Evolutionary conservation across 2,888 invertebrate genomes (phyloP), one percentile per base, ranked within the genome.

Genomic region (Chrysolina haemoptera): DNA sequence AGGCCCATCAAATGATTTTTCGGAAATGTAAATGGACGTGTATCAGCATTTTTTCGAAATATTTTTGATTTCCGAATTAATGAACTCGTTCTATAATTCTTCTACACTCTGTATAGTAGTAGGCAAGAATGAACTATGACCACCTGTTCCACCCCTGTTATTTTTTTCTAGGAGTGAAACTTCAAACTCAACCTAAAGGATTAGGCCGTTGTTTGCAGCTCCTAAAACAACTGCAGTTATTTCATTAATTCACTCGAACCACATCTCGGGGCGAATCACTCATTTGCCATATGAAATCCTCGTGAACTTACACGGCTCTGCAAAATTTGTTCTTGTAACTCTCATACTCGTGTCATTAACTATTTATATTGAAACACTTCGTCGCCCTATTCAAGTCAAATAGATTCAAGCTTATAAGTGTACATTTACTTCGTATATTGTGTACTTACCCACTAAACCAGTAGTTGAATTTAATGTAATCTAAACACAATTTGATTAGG

Each of bases 391-490:
- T 75, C 75, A 78, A 79, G 80, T 79, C 82, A 82, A 81, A 80
- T 80, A 80, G 77, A 79, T 80, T 81, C 79, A 77, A 80, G 79
- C 79, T 80, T 79, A 82, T 80, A 78, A 77, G 78, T 81, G 80
- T 78, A 82, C 81, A 80, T 75, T 79, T 77, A 76, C 79, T 73
- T 71, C 74, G 77, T 77, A 74, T 79, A 80, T 79, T 81, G 78
- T 81, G 79, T 79, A 77, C 80, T 78, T 78, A 77, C 73, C 78
- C 78, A 77, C 79, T 81, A 81, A 82, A 81, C 81, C 81, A 82
- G 80, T 81, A 80, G 81, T 81, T 82, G 80, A 82, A 81, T 81
- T 82, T 82, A 82, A 82, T 82, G 82, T 80, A 82, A 80, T 82
- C 81, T 76, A 81, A 82, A 82, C 82, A 81, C 68, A 79, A 81